These are phyloP conservation scores for Conger conger DNA, from an alignment of 2,113 vertebrate species.

Conservation along the genomic window DNA sequence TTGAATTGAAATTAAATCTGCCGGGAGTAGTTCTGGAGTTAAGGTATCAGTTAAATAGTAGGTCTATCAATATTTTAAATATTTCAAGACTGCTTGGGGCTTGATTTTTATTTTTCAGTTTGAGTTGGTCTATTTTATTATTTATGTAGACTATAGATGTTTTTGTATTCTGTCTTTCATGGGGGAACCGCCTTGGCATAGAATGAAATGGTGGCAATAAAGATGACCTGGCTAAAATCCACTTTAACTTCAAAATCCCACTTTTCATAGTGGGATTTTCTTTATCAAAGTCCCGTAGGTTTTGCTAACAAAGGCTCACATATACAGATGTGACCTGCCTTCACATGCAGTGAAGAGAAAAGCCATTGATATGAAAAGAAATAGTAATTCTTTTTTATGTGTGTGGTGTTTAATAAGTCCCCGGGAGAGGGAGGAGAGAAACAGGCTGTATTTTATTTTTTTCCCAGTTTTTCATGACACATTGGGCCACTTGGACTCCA, in stretches of 20 bases:
- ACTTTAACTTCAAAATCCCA: neutral
- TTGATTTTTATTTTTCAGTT: constrained; percentile 41
- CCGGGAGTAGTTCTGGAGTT: constrained; percentile 75
- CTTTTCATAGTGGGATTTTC: neutral
- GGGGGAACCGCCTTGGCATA: neutral
- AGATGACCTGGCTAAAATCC: neutral
- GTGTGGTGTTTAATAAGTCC: constrained; percentile 23
- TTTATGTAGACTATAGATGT: too few species aligned
- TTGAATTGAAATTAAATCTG: constrained; percentile 83
- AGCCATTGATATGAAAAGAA: neutral
- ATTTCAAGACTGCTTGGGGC: constrained; percentile 57
- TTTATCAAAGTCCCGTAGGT: constrained; percentile 17
- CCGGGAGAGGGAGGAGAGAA: constrained; percentile 4
- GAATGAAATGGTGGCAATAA: neutral
- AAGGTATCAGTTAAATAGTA: constrained; percentile 44
- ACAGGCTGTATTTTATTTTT: neutral
- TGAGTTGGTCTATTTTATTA: neutral
- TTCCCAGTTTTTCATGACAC: constrained; percentile 2
- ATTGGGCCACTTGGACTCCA: neutral
- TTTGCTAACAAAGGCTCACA: constrained; percentile 19
- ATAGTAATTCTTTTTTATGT: constrained; percentile 7
- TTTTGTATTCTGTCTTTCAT: neutral
- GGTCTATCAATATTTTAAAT: constrained; percentile 73
- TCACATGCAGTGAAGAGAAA: neutral
- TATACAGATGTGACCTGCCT: neutral